phyloP scores from a whole-genome alignment of 2,113 vertebrate genomes.

The Neolamprologus hecqui region DNA sequence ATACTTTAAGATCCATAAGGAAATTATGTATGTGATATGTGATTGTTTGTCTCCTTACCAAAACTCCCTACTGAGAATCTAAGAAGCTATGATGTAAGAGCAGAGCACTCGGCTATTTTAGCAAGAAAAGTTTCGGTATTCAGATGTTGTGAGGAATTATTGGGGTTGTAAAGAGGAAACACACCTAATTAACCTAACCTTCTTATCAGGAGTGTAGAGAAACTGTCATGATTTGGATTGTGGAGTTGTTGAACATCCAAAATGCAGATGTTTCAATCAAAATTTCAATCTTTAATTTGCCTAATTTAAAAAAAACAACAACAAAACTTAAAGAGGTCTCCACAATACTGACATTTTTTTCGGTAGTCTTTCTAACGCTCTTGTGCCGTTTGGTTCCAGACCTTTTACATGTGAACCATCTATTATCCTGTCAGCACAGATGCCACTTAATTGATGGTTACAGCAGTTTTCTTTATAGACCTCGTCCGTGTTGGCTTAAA shows the following conservation, averaged over 20 bases:
- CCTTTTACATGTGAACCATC: neutral
- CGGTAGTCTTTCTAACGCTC: neutral
- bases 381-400: neutral
- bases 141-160: neutral
- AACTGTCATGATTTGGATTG: neutral
- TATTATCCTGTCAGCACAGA: neutral
- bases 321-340: neutral
- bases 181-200: neutral
- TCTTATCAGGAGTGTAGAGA: neutral
- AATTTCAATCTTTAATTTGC: neutral
- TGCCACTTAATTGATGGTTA: neutral
- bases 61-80: neutral
- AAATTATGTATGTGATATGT: neutral
- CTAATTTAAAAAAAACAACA: rapidly evolving
- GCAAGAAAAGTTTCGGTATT: rapidly evolving
- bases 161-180: neutral
- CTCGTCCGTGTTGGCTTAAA: neutral
- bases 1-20: neutral
- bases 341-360: neutral
- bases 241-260: neutral
- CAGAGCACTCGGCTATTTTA: neutral
- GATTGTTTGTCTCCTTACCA: neutral
- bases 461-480: neutral
- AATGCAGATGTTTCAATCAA: neutral
- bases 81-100: neutral